A percentile compares a stretch with the other conserved stretches of the same genome.
phyloP scores from a whole-genome alignment of 2,888 invertebrate genomes.

The Fragum whitleyi region DNA sequence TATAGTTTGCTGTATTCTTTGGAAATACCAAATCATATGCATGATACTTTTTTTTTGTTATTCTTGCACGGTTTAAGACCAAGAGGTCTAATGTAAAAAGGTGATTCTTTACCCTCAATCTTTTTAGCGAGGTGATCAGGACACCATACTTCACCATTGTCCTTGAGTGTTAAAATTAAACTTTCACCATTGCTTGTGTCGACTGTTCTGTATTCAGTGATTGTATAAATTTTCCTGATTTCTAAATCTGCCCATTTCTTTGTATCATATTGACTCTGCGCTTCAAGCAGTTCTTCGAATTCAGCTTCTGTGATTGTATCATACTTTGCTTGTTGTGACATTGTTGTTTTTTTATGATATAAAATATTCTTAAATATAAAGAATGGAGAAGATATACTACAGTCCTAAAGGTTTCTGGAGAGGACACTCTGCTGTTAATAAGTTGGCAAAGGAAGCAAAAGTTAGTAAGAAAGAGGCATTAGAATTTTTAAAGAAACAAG shows the following conservation, averaged over 20 bases:
- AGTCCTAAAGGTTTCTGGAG: conserved; percentile 50
- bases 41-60: conserved; percentile 39
- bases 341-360: conserved; percentile 22
- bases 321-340: conserved; percentile 16
- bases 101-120: conserved; percentile 26
- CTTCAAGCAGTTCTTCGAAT: conserved; percentile 36
- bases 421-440: conserved; percentile 40
- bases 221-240: conserved; percentile 37
- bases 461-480: conserved; percentile 40
- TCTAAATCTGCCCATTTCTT: conserved; percentile 43
- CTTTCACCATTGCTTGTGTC: conserved; percentile 28
- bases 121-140: conserved; percentile 32
- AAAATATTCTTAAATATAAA: conserved; percentile 23
- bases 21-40: conserved; percentile 29
- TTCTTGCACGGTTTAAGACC: conserved; percentile 41
- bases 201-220: conserved; percentile 25
- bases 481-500: conserved; percentile 40
- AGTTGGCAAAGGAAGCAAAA: conserved; percentile 44
- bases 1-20: no score
- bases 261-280: conserved; percentile 36
- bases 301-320: conserved; percentile 30
- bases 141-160: conserved; percentile 41
- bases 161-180: conserved; percentile 29
- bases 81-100: conserved; percentile 39
- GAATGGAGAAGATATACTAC: conserved; percentile 46